Percentiles rank a stretch among this genome's conserved stretches.
Conservation (phyloP, 2,113 vertebrate genomes). For the Tetrao urogallus region DNA sequence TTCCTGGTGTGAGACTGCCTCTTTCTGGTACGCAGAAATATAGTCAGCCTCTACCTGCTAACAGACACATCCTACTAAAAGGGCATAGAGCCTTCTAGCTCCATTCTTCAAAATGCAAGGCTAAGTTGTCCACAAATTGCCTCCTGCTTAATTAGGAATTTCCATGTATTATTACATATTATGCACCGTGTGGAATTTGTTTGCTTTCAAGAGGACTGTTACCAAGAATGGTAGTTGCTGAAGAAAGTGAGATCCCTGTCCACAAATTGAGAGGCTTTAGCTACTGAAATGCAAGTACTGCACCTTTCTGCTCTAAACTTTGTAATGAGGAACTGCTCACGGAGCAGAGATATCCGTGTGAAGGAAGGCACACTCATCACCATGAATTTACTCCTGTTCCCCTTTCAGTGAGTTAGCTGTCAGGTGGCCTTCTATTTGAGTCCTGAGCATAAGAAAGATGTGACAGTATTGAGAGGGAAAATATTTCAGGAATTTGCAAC, state of each 20-base stretch:
- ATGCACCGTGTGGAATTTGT: neutral
- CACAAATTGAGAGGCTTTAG: neutral
- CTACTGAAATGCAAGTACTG: neutral
- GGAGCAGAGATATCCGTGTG: neutral
- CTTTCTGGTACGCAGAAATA: neutral
- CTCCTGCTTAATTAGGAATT: slow-evolving; percentile 4
- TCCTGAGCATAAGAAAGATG: neutral
- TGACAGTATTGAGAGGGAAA: neutral
- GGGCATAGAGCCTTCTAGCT: neutral
- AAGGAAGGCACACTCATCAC: neutral
- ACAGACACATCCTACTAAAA: neutral
- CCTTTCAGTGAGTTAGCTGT: neutral
- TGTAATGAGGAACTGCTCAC: neutral
- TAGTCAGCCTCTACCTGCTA: neutral
- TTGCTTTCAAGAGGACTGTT: neutral
- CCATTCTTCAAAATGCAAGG: neutral
- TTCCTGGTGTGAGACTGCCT: neutral
- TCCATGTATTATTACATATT: neutral
- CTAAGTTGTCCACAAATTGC: neutral
- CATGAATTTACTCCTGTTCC: neutral
- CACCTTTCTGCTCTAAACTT: neutral
- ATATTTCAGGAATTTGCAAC: neutral
- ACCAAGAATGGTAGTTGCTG: neutral
- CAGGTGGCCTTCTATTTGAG: neutral
- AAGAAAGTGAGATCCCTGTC: neutral